Conservation (phyloP, 2,113 vertebrate species). For the Colinus virginianus region DNA sequence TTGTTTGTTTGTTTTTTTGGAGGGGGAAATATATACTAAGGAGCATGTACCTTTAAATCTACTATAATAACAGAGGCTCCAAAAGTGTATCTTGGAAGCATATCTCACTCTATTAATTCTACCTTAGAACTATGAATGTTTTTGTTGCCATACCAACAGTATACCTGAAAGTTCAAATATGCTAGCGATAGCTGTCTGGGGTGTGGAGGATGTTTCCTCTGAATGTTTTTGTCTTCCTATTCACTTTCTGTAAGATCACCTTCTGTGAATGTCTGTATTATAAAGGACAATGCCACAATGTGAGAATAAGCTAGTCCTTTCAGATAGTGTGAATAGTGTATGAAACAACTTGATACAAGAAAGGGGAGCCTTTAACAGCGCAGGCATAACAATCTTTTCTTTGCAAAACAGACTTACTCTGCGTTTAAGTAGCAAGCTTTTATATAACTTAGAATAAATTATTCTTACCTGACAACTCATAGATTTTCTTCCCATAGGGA, state of each 20-base stretch:
- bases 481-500: not conserved
- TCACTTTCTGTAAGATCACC: not conserved
- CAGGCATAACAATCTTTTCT: not conserved
- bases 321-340: not conserved
- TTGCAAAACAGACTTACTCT: not conserved
- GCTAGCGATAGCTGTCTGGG: not conserved
- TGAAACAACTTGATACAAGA: not conserved
- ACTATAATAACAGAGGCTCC: not conserved
- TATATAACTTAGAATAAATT: not conserved
- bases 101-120: not conserved
- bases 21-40: not conserved
- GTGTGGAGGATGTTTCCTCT: constrained; percentile 16
- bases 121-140: constrained; percentile 35
- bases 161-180: constrained; percentile 54
- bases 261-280: not conserved
- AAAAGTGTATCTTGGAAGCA: not conserved
- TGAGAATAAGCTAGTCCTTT: not conserved
- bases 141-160: constrained; percentile 64
- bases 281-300: not conserved
- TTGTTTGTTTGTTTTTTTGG: not conserved
- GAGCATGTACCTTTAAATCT: not conserved
- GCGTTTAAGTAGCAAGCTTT: not conserved
- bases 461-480: not conserved
- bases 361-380: not conserved
- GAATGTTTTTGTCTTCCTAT: not conserved